Evolutionary conservation across 2,888 invertebrate genomes (phyloP), one percentile per base, ranked within the genome.

Genomic region (Troides oblongomaculatus): DNA sequence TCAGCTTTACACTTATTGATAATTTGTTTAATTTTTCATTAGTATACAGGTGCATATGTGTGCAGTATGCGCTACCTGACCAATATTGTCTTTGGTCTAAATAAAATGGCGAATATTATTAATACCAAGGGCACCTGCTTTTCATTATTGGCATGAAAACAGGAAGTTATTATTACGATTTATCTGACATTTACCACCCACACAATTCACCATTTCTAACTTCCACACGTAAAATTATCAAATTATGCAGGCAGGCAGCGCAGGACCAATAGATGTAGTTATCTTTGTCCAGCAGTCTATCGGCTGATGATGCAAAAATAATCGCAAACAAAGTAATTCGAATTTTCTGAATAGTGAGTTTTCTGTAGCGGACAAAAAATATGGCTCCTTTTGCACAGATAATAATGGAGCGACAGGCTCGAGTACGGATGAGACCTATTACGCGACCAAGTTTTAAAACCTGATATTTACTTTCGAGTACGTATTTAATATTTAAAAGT

Each of bases 71-170:
- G 1, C 50, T 50, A 50, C 18, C 17, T 50, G 18, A 18, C 1
- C 50, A 57, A 57, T 57, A 57, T 21, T 57, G 21, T 57, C 57
- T 21, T 57, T 57, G 18, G 21, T 21, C 10, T 57, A 6, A 57
- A 57, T 57, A 21, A 21, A 8, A 1, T 21, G 12, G 21, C 21
- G 57, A 21, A 21, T 6, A 6, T 8, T 57, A 57, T 57, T 57
- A 57, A 57, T 57, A 57, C 23, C 64, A 64, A 64, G 64, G 58
- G 43, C 64, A 64, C 30, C 58, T 21, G 39, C 64, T 64, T 58
- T 64, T 21, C 36, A 64, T 64, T 58, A 64, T 64, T 64, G 64
- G 64, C 57, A 17, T 56, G 58, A 64, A 64, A 64, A 64, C 64
- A 43, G 64, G 64, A 64, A 64, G 64, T 43, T 58, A 14, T 57